These are phyloP conservation scores for Scomberomorus guttatus DNA, from an alignment of 2,797 vertebrate species.

Conservation along the genomic window DNA sequence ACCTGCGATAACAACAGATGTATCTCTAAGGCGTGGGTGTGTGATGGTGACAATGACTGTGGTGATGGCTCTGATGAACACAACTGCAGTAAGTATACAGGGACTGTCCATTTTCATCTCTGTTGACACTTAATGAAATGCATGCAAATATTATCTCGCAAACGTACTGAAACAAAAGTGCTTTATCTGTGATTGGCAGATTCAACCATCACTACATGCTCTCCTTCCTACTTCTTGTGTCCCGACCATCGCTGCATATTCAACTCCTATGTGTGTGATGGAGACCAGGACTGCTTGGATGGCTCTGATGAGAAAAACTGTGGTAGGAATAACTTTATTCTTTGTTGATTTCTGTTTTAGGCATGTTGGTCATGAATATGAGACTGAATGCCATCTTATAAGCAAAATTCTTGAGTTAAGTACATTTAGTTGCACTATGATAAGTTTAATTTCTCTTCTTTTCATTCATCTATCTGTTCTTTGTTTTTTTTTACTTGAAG, in stretches of 20 bases:
- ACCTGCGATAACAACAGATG: conserved; percentile 90
- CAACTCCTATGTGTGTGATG: conserved; percentile 89
- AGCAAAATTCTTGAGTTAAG: not conserved
- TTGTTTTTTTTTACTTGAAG: conserved; percentile 70
- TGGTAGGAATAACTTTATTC: conserved; percentile 80
- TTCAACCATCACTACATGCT: conserved; percentile 88
- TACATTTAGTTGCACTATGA: not conserved
- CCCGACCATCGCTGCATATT: conserved; percentile 93
- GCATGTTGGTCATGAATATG: not conserved
- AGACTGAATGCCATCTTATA: not conserved
- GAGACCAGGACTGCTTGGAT: conserved; percentile 93
- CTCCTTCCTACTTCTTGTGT: conserved; percentile 90
- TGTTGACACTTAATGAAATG: not conserved
- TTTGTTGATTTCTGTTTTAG: not conserved
- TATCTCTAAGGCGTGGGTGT: conserved; percentile 89
- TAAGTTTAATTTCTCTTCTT: not conserved
- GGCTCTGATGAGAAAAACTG: conserved; percentile 93
- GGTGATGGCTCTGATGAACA: conserved; percentile 94
- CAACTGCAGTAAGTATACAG: conserved; percentile 90
- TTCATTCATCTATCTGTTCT: not conserved
- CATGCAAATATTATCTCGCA: not conserved
- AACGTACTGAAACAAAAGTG: not conserved
- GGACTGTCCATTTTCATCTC: not conserved
- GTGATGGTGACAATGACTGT: conserved; percentile 96
- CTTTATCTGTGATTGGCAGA: conserved; percentile 73